These are phyloP conservation scores for Drosophila buzzatii DNA, from an alignment of 2,888 invertebrate genomes.

Conservation along the genomic window DNA sequence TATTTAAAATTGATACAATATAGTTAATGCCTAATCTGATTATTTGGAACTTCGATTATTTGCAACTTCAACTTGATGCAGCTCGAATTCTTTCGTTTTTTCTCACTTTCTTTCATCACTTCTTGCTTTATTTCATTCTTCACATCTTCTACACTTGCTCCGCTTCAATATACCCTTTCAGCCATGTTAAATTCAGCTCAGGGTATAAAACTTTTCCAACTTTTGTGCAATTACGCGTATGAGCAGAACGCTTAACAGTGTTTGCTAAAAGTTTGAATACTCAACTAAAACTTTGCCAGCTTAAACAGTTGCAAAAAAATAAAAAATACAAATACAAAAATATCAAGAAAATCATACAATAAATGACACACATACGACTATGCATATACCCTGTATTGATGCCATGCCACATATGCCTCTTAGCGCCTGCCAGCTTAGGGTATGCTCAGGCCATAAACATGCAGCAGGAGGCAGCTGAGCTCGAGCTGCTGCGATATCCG, in stretches of 20 bases:
- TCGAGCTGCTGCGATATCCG: constrained; percentile 60
- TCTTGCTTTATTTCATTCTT: neutral
- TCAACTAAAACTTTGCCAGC: neutral
- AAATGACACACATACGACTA: neutral
- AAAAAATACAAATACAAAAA: too few species aligned
- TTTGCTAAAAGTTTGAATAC: constrained; percentile 32
- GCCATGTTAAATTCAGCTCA: too few species aligned
- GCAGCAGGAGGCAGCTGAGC: neutral
- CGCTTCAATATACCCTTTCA: neutral
- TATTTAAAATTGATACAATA: too few species aligned
- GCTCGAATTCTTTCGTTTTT: too few species aligned
- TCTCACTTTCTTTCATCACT: too few species aligned
- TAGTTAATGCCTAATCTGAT: too few species aligned
- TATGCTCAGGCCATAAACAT: constrained; percentile 4
- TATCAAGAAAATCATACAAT: too few species aligned
- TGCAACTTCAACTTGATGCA: too few species aligned
- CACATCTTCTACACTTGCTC: neutral
- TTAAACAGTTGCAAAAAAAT: neutral
- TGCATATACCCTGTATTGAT: neutral
- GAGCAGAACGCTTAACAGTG: constrained; percentile 23
- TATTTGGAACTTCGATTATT: too few species aligned
- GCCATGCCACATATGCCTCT: neutral
- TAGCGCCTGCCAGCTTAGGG: neutral
- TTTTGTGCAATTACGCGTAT: constrained; percentile 34
- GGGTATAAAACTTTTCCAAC: constrained; percentile 5